Conservation (phyloP, 64 coral and sea anemone genomes). For the Pocillopora verrucosa region DNA sequence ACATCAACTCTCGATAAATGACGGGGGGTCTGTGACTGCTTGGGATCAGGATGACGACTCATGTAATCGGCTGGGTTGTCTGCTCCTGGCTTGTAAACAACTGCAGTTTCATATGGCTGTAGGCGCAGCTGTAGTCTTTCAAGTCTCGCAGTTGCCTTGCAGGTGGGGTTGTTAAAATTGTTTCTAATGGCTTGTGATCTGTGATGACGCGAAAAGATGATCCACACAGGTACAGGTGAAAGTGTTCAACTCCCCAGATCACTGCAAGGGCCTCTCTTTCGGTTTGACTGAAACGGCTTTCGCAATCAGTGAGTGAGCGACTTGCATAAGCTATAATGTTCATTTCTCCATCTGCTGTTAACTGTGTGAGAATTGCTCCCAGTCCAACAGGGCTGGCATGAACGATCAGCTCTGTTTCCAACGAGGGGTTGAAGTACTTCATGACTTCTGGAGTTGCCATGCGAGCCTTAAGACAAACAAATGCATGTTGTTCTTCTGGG, state of each 20-base stretch:
- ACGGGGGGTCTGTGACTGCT: background rate
- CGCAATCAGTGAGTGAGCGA: background rate
- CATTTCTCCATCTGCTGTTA: background rate
- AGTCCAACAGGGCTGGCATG: constrained; percentile 46
- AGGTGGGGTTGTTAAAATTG: constrained; percentile 2
- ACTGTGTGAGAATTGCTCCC: constrained; percentile 9
- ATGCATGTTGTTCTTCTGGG: constrained; percentile 4
- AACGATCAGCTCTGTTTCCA: constrained; percentile 40
- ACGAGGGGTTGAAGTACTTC: constrained; percentile 26
- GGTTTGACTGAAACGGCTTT: background rate
- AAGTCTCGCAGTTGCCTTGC: constrained; percentile 39
- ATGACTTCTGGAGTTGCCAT: constrained; percentile 20
- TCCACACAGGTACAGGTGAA: constrained; percentile 25
- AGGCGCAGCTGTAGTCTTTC: constrained; percentile 31
- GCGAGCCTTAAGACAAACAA: constrained; percentile 1
- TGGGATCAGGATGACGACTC: constrained; percentile 19
- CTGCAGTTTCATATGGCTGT: constrained; percentile 22
- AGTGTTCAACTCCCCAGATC: background rate
- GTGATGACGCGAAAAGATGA: constrained; percentile 18
- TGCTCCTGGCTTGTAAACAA: constrained; percentile 35
- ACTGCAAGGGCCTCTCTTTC: too few relatives aligned
- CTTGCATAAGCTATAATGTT: background rate
- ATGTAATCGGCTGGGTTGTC: constrained; percentile 60
- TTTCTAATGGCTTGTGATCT: constrained; percentile 36
- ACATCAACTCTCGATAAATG: constrained; percentile 27